These are phyloP conservation scores for Clarias gariepinus DNA, from an alignment of 2,113 vertebrate species.

Conservation along the genomic window DNA sequence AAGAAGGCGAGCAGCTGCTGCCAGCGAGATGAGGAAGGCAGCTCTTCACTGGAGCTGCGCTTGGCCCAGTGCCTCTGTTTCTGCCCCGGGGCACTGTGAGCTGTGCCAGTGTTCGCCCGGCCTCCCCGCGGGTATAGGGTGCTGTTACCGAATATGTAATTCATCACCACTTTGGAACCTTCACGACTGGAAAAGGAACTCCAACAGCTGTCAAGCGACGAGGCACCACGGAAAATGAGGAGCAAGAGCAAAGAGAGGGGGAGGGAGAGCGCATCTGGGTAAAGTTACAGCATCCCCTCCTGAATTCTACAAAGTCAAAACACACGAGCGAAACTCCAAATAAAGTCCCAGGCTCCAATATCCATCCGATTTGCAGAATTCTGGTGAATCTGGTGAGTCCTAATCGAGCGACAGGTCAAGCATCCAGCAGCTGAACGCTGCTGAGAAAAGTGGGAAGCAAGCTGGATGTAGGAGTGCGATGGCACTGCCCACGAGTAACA, in stretches of 20 bases:
- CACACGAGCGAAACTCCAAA: neutral
- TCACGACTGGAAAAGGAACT: conserved; percentile 21
- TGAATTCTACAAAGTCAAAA: conserved; percentile 28
- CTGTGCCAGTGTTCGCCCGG: conserved; percentile 77
- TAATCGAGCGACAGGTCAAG: conserved; percentile 28
- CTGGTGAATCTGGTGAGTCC: conserved; percentile 18
- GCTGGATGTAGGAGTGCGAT: conserved; percentile 45
- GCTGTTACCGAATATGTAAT: conserved; percentile 99
- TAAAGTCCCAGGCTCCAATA: conserved; percentile 13
- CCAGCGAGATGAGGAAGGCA: conserved; percentile 87
- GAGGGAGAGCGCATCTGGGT: conserved; percentile 46
- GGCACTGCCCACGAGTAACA: conserved; percentile 44
- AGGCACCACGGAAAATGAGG: conserved; percentile 33
- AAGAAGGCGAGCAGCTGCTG: conserved; percentile 94
- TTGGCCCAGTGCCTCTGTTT: conserved; percentile 89
- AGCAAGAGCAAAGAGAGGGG: conserved; percentile 13
- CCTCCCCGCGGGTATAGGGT: conserved; percentile 88
- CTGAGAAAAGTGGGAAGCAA: conserved; percentile 44
- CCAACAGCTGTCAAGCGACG: conserved; percentile 73
- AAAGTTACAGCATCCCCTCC: conserved; percentile 76
- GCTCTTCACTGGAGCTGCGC: conserved; percentile 87
- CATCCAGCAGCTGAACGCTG: conserved; percentile 23
- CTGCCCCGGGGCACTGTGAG: conserved; percentile 78
- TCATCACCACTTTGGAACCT: conserved; percentile 75
- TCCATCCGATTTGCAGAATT: conserved; percentile 13